Evolutionary conservation across 2,797 vertebrate genomes (phyloP), one percentile per base, ranked within the genome.

Genomic region (Tamandua tetradactyla): DNA sequence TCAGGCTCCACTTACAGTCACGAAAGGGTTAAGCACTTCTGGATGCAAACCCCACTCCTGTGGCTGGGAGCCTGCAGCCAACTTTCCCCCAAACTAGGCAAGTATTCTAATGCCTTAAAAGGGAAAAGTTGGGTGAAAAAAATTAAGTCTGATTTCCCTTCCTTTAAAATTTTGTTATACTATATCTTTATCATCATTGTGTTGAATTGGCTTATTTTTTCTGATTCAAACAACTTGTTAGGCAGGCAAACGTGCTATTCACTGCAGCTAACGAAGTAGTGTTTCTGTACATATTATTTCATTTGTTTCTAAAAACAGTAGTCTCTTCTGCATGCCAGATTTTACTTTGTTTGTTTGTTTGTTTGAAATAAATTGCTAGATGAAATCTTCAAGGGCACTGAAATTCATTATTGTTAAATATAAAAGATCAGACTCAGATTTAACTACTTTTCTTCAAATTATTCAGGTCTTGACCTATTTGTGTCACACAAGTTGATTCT

Each of bases 161-260:
- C 64, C 32, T 30, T 87, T 49, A 74, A 9, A 25, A 75, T 37
- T 52, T 47, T 40, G 49, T n/a, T 12, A 0, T 35, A 30, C 59
- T 49, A 1, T 49, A 64, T 72, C 52, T 79, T 66, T 64, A 35
- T 78, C 81, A 79, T 91, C 71, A 14, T 2, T 80, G 2, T 93
- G 0, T 87, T 95, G 68, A 95, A 92, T 80, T 96, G 64, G 37
- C 52, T 94, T 20, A 37, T 87, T 87, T 74, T 10, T 84, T 96
- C 61, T 11, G 0, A 87, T 80, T 93, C 30, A 18, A 3, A 79
- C n/a, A 25, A 20, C 35, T 35, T 68, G 18, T 61, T 89, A 37
- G 64, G 62, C 20, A 25, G 79, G 74, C 32, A 59, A 69, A 49
- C 22, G 55, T 37, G 4, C 75, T 71, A 12, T 17, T 66, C 32